Conservation (phyloP, 1,140 invertebrate species). For the Tribolium castaneum region DNA sequence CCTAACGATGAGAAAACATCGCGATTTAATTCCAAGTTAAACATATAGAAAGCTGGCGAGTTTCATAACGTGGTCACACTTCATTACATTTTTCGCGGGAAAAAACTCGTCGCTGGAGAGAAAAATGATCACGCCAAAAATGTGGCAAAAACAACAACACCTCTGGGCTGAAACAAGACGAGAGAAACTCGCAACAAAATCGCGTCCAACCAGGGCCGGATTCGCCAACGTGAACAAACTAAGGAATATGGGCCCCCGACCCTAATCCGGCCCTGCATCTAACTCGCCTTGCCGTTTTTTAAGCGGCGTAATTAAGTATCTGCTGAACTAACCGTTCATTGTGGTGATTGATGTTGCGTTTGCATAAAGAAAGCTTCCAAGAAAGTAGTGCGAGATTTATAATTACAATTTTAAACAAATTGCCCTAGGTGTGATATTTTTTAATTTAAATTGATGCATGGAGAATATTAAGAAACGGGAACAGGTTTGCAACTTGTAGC, state of each 20-base stretch:
- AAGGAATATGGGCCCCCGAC: too few species aligned
- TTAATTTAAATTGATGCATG: conserved; percentile 16
- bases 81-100: conserved; percentile 16
- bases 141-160: conserved; percentile 1
- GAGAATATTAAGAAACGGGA: neutral
- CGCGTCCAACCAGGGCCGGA: too few species aligned
- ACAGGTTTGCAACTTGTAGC: conserved; percentile 7
- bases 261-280: too few species aligned
- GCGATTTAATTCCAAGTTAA: conserved; percentile 9
- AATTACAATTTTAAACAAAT: conserved; percentile 25
- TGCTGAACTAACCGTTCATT: conserved; percentile 12
- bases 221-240: too few species aligned
- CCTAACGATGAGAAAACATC: conserved; percentile 32
- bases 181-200: too few species aligned
- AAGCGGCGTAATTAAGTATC: conserved; percentile 1
- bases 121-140: conserved; percentile 19
- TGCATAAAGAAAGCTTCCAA: neutral
- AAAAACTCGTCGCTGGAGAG: neutral
- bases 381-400: conserved; percentile 20
- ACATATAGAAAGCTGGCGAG: conserved; percentile 3
- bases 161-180: neutral
- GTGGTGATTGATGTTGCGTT: conserved; percentile 10
- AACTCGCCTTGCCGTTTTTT: neutral
- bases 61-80: conserved; percentile 16
- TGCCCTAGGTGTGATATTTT: conserved; percentile 22